A percentile compares a stretch with the other conserved stretches of the same genome.
Conservation (phyloP, 2,113 vertebrate species). For the Gymnarchus niloticus region DNA sequence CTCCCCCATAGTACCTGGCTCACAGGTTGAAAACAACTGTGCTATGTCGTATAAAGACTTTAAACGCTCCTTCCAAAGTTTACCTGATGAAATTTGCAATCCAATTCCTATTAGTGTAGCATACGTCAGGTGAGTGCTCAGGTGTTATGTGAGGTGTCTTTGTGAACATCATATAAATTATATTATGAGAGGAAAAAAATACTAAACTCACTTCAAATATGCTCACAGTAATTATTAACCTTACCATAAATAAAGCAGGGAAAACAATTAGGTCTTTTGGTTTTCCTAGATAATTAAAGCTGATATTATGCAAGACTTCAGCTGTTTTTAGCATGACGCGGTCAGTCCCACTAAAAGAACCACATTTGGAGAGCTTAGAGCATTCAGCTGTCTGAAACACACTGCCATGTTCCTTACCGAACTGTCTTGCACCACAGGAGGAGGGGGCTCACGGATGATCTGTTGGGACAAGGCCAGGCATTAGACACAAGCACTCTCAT, state of each 20-base stretch:
- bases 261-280: background rate
- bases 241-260: background rate
- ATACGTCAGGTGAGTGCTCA: background rate
- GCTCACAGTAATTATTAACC: background rate
- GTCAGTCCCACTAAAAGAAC: background rate
- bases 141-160: background rate
- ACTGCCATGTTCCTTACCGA: constrained; percentile 51
- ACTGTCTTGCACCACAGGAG: constrained; percentile 59
- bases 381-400: background rate
- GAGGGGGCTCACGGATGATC: constrained; percentile 69
- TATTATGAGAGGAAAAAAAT: no score
- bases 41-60: no score
- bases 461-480: constrained; percentile 30
- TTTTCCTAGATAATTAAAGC: background rate
- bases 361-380: background rate
- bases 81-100: background rate
- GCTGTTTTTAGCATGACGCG: background rate
- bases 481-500: constrained; percentile 21
- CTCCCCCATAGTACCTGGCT: no score
- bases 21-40: no score
- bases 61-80: no score
- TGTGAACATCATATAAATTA: background rate
- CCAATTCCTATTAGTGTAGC: background rate
- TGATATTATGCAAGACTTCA: background rate
- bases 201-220: background rate